Evolutionary conservation across 1,140 invertebrate genomes (phyloP).

Genomic region (Drosophila littoralis): DNA sequence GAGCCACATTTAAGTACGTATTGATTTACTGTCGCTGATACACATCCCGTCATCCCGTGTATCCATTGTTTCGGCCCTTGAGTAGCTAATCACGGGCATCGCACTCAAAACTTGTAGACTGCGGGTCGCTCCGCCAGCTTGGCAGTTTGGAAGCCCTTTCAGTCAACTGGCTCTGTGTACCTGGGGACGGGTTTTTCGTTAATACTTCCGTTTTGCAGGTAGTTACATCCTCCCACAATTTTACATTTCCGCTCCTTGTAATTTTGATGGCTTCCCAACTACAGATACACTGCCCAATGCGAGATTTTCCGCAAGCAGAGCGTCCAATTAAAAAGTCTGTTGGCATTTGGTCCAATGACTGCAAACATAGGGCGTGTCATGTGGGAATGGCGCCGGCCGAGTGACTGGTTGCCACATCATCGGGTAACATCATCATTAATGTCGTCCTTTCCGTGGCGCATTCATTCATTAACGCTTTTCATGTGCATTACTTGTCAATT

Average conservation of each 20-base stretch:
- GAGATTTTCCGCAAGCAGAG: slow-evolving; percentile 18
- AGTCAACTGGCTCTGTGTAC: slow-evolving; percentile 57
- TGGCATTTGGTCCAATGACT: slow-evolving; percentile 30
- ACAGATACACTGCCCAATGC: slow-evolving; percentile 28
- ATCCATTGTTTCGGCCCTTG: slow-evolving; percentile 32
- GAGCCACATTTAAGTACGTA: slow-evolving; percentile 63
- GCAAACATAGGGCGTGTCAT: slow-evolving; percentile 20
- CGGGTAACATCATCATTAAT: slow-evolving; percentile 23
- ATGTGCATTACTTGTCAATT: slow-evolving; percentile 34
- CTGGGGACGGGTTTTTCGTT: slow-evolving; percentile 55
- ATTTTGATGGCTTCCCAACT: slow-evolving; percentile 60
- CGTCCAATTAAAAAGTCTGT: slow-evolving; percentile 50
- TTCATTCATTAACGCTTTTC: slow-evolving; percentile 18
- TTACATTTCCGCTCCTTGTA: slow-evolving; percentile 61
- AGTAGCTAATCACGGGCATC: slow-evolving; percentile 30
- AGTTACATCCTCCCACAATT: slow-evolving; percentile 45
- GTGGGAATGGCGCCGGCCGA: background rate
- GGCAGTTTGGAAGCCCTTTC: slow-evolving; percentile 36
- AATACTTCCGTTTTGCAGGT: slow-evolving; percentile 71
- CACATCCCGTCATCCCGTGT: slow-evolving; percentile 73
- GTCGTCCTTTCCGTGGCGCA: background rate
- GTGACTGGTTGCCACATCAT: background rate
- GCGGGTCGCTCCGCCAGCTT: slow-evolving; percentile 24
- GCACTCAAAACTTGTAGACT: slow-evolving; percentile 30
- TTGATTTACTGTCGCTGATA: slow-evolving; percentile 69